phyloP scores from a whole-genome alignment of 2,113 vertebrate species.

The Microtus richardsoni region DNA sequence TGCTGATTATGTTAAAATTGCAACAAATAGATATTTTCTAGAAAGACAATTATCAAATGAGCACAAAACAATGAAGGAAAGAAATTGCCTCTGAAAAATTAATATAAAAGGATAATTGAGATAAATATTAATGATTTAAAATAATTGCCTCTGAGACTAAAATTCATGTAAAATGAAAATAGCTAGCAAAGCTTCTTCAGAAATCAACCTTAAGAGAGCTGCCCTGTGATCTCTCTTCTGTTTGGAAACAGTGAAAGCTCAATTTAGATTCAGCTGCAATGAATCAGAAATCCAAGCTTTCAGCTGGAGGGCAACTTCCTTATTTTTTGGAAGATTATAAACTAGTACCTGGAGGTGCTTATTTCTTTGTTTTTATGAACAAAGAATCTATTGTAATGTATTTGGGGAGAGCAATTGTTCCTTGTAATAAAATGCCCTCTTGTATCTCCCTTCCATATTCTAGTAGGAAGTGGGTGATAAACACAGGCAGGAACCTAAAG shows the following conservation, averaged over 20 bases:
- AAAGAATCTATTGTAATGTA: slow-evolving; percentile 38
- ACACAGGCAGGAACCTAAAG: neutral
- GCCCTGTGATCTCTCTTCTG: neutral
- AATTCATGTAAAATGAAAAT: slow-evolving; percentile 4
- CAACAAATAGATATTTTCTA: neutral
- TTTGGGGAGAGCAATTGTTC: slow-evolving; percentile 8
- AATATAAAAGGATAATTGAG: neutral
- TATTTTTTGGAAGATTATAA: slow-evolving; percentile 35
- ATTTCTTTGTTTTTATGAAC: slow-evolving; percentile 51
- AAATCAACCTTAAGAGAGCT: neutral
- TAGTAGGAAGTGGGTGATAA: neutral
- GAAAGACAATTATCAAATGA: neutral
- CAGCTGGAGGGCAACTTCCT: neutral
- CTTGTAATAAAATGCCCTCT: slow-evolving; percentile 54
- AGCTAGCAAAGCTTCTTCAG: neutral
- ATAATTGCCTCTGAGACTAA: neutral
- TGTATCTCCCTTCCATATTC: neutral
- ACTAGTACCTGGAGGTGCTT: neutral
- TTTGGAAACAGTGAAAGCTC: neutral
- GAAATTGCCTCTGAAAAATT: neutral
- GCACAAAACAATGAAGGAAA: neutral
- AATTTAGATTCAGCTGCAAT: neutral
- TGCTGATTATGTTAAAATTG: neutral
- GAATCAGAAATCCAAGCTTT: neutral
- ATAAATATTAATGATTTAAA: neutral